These are phyloP conservation scores for Tinea semifulvella DNA, from an alignment of 2,888 invertebrate genomes.

Conservation along the genomic window DNA sequence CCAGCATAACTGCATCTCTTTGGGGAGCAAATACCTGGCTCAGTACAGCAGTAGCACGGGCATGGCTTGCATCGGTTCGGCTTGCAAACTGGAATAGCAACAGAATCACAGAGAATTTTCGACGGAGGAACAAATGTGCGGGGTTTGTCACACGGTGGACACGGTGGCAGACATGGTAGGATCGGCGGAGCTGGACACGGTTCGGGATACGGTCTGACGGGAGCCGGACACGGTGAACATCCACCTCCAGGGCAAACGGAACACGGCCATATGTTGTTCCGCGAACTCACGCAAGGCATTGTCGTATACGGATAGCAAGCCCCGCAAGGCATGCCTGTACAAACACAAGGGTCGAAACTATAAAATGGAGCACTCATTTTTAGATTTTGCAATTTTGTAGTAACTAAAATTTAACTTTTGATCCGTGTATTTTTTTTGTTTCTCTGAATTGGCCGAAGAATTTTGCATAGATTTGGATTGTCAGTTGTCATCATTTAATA, in stretches of 20 bases:
- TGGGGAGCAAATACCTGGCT: conserved; percentile 41
- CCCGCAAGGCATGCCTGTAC: conserved; percentile 46
- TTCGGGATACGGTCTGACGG: conserved; percentile 47
- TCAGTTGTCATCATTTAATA: too few species aligned
- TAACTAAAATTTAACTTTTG: conserved; percentile 3
- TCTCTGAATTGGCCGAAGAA: too few species aligned
- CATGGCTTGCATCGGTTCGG: conserved; percentile 64
- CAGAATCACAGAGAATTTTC: conserved; percentile 32
- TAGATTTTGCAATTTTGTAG: conserved; percentile 14
- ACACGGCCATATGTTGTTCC: conserved; percentile 41
- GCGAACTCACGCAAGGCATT: conserved; percentile 44
- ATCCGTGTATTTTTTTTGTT: too few species aligned
- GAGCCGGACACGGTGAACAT: conserved; percentile 54
- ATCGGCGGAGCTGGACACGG: conserved; percentile 40
- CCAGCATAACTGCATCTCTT: conserved; percentile 55
- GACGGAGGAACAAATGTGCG: conserved; percentile 32
- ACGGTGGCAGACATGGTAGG: conserved; percentile 43
- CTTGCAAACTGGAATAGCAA: conserved; percentile 61
- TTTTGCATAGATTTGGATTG: too few species aligned
- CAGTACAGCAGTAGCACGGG: conserved; percentile 61
- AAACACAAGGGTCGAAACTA: conserved; percentile 53
- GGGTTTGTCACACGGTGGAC: conserved; percentile 54
- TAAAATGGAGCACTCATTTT: conserved; percentile 58
- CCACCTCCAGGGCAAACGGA: conserved; percentile 55
- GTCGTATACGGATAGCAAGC: conserved; percentile 51